Evolutionary conservation across 2,113 vertebrate genomes (phyloP), one percentile per base, ranked within the genome.

Genomic region (Polyodon spathula): DNA sequence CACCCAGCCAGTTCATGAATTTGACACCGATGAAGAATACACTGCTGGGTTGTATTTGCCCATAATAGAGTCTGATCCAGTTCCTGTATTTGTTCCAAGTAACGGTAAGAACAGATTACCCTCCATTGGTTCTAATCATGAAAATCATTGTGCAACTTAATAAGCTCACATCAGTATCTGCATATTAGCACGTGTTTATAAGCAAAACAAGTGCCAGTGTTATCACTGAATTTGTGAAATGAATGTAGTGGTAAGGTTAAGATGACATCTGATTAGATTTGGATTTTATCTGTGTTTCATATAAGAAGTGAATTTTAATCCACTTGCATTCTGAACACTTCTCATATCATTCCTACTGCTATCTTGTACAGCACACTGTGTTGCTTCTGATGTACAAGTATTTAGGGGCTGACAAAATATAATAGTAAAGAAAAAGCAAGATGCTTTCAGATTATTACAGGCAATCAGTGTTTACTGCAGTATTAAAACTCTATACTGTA

Each of bases 21-120:
- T 80, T 74, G 86, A 84, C 80, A 84, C 79, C 74, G 86, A 83
- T 73, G 80, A 89, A 73, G 79, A 87, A 75, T 84, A 75, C 71
- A 71, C 69, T 66, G 74, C 73, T 76, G 74, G 65, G 69, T 74
- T 79, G 71, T 80, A 68, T 74, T 76, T 84, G 63, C 64, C 71
- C 37, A 62, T 73, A 74, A 67, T 72, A 48, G 79, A 80, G 70
- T 67, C 65, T 6, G 71, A 71, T 74, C 59, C 54, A 27, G 59
- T 81, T 66, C 76, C 74, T 70, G 69, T 67, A 63, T 78, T 78
- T 78, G 67, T 66, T 68, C 71, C 75, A 64, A 72, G 73, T 79
- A 79, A 79, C 81, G 79, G 84, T 85, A 84, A 85, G 84, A 70
- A 76, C 57, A 75, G 66, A 59, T 73, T 67, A 9, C 16, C 62